Percentiles rank a stretch among this genome's conserved stretches.
Evolutionary conservation across 2,113 vertebrate species (phyloP).

Genomic region (Paradoxurus hermaphroditus): DNA sequence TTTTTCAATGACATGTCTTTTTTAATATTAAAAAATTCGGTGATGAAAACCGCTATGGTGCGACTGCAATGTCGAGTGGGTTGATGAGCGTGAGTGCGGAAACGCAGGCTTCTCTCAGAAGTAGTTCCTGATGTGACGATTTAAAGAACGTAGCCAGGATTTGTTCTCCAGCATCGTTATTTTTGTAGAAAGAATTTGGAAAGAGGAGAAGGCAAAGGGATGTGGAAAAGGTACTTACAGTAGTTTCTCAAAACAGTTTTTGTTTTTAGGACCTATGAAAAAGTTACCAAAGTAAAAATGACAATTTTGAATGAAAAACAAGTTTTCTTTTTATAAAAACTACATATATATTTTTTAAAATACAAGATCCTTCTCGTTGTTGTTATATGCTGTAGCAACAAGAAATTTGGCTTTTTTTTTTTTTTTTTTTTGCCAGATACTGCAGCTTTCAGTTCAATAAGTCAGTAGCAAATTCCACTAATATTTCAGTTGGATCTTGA

Average conservation of each 20-base stretch:
- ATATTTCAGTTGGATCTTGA: slow-evolving; percentile 90
- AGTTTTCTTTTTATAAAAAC: slow-evolving; percentile 88
- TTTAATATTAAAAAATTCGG: slow-evolving; percentile 72
- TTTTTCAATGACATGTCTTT: slow-evolving; percentile 75
- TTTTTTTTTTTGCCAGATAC: slow-evolving; percentile 78
- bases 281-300: slow-evolving; percentile 90
- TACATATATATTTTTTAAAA: slow-evolving; percentile 86
- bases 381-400: slow-evolving; percentile 84
- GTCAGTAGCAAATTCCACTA: slow-evolving; percentile 89
- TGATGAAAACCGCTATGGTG: slow-evolving; percentile 67
- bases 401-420: slow-evolving; percentile 84
- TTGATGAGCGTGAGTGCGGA: slow-evolving; percentile 77
- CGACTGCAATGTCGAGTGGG: slow-evolving; percentile 82
- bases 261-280: slow-evolving; percentile 85
- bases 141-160: slow-evolving; percentile 79
- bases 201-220: slow-evolving; percentile 79
- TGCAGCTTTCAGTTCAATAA: slow-evolving; percentile 87
- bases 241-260: slow-evolving; percentile 86
- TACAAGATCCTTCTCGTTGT: slow-evolving; percentile 88
- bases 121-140: slow-evolving; percentile 74
- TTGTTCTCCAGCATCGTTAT: slow-evolving; percentile 74
- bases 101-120: slow-evolving; percentile 82
- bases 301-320: slow-evolving; percentile 90
- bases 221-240: slow-evolving; percentile 83
- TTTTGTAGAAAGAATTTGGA: slow-evolving; percentile 84